Evolutionary conservation across 2,888 invertebrate genomes (phyloP).

Genomic region (Temnothorax unifasciatus): DNA sequence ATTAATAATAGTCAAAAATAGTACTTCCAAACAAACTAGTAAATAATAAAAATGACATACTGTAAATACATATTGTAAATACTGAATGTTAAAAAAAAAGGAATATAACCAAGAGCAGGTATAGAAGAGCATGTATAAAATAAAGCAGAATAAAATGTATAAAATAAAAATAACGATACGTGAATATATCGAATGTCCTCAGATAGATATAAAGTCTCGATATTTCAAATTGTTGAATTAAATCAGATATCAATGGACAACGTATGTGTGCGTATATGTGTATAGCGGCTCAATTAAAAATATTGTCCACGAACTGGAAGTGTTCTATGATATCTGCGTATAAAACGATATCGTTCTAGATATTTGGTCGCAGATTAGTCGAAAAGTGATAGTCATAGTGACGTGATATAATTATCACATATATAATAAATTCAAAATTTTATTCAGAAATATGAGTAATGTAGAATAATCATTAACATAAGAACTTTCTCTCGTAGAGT

Average conservation of each 20-base stretch:
- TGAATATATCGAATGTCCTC: not conserved
- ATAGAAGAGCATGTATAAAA: not conserved
- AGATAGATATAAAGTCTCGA: not conserved
- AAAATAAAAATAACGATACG: not conserved
- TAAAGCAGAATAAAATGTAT: conserved; percentile 28
- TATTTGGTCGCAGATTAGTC: not conserved
- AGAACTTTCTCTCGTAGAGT: not conserved
- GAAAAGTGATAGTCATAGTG: conserved; percentile 4
- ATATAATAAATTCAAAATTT: not conserved
- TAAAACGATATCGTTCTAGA: not conserved
- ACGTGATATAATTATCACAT: not conserved
- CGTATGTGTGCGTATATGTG: no score
- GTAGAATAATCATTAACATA: not conserved
- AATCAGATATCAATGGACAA: conserved; percentile 12
- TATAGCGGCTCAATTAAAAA: not conserved
- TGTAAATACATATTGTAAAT: not conserved
- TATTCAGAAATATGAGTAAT: not conserved
- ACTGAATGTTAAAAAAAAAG: not conserved
- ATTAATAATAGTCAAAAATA: not conserved
- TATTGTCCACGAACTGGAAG: not conserved
- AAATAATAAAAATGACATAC: not conserved
- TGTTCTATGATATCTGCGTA: not conserved
- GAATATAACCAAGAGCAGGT: not conserved
- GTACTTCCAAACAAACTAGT: not conserved
- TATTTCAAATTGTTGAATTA: not conserved